Conservation (phyloP, 1,140 invertebrate species). For the Sinella curviseta region DNA sequence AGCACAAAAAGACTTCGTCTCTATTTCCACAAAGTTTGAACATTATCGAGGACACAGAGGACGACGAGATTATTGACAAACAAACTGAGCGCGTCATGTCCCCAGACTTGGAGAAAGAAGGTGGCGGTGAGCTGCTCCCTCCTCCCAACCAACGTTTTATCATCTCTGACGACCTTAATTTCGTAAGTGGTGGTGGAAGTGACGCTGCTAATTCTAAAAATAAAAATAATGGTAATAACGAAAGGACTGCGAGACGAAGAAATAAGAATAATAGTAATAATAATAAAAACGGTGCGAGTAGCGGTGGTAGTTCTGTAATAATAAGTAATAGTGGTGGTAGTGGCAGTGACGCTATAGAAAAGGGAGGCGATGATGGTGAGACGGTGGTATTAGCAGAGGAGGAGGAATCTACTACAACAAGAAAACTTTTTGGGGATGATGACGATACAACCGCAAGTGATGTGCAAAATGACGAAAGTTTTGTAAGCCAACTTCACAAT, state of each 20-base stretch:
- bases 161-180: slow-evolving; percentile 23
- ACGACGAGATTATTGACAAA: background rate
- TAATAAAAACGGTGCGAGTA: background rate
- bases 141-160: slow-evolving; percentile 7
- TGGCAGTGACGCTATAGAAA: background rate
- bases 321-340: background rate
- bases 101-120: background rate
- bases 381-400: background rate
- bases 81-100: background rate
- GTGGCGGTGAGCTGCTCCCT: background rate
- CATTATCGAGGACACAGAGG: background rate
- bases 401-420: background rate
- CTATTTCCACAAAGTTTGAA: background rate
- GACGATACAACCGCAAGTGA: background rate
- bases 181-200: background rate
- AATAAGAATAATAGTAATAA: background rate
- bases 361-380: background rate
- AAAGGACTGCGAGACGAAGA: background rate
- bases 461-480: slow-evolving; percentile 23
- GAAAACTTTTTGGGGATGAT: background rate
- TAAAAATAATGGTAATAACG: background rate
- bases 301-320: background rate
- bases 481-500: background rate
- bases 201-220: background rate
- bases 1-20: background rate